A percentile compares a stretch with the other conserved stretches of the same genome.
Conservation (phyloP, 2,797 vertebrate species). For the Florisuga fusca region DNA sequence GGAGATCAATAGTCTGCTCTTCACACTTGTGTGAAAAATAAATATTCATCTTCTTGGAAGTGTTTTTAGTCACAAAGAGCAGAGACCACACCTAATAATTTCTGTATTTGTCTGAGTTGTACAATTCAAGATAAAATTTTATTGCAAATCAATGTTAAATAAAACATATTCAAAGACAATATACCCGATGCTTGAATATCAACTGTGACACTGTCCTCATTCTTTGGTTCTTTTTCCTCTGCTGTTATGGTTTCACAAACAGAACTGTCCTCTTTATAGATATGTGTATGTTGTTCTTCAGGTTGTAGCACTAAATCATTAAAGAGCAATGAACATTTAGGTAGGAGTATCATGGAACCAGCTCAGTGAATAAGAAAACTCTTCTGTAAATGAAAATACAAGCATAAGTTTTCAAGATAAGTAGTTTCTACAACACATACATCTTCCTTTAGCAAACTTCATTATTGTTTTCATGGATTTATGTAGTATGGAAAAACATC, state of each 20-base stretch:
- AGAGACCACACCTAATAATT: not conserved
- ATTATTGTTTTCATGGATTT: not conserved
- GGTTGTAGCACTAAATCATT: slow-evolving; percentile 9
- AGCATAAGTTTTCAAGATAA: not conserved
- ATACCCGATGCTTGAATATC: slow-evolving; percentile 87
- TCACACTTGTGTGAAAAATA: not conserved
- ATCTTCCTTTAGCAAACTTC: not conserved
- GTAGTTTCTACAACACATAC: not conserved
- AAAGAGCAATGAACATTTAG: not conserved
- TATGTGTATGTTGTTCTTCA: slow-evolving; percentile 30
- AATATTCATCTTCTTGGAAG: not conserved
- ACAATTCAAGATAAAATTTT: not conserved
- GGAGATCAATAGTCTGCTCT: not conserved
- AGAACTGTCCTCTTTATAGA: slow-evolving; percentile 46
- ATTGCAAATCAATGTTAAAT: not conserved
- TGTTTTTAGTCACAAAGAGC: not conserved
- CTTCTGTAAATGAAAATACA: not conserved
- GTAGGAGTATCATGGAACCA: not conserved
- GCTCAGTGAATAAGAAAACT: not conserved
- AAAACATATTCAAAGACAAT: not conserved
- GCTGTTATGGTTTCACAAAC: not conserved
- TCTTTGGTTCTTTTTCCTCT: slow-evolving; percentile 45
- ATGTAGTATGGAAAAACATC: not conserved
- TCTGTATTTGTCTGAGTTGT: not conserved
- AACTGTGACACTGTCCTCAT: slow-evolving; percentile 40